A percentile compares a stretch with the other conserved stretches of the same genome.
These are phyloP conservation scores for Heliconius charithonia DNA, from an alignment of 2,888 invertebrate genomes.

Conservation along the genomic window DNA sequence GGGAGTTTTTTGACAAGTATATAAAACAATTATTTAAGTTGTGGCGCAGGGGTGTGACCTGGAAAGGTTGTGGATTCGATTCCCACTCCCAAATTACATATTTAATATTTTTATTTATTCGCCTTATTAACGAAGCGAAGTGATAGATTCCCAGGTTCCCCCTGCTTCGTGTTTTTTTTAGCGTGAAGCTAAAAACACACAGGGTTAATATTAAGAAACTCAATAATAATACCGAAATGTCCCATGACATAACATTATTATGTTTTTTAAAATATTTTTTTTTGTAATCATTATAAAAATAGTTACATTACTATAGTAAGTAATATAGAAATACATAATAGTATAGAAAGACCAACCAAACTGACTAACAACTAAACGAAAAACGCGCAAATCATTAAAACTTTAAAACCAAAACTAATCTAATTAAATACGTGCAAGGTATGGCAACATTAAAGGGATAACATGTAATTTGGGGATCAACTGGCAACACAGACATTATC, in stretches of 20 bases:
- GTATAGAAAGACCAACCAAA: too few relatives aligned
- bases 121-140: too few relatives aligned
- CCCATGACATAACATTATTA: neutral
- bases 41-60: too few relatives aligned
- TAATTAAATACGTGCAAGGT: slow-evolving; percentile 40
- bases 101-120: too few relatives aligned
- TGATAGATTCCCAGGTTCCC: neutral
- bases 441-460: slow-evolving; percentile 53
- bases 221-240: too few relatives aligned
- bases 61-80: too few relatives aligned
- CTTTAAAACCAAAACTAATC: slow-evolving; percentile 7
- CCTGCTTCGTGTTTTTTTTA: too few relatives aligned
- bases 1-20: neutral
- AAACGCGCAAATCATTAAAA: neutral
- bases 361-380: neutral
- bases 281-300: too few relatives aligned
- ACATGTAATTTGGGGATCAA: slow-evolving; percentile 68
- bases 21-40: neutral
- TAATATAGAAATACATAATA: neutral
- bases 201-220: neutral
- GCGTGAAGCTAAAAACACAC: neutral
- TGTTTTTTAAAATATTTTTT: neutral
- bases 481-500: slow-evolving; percentile 78
- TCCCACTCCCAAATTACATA: too few relatives aligned
- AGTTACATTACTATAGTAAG: neutral